phyloP scores from a whole-genome alignment of 2,888 invertebrate genomes.

The Tipula lateralis region DNA sequence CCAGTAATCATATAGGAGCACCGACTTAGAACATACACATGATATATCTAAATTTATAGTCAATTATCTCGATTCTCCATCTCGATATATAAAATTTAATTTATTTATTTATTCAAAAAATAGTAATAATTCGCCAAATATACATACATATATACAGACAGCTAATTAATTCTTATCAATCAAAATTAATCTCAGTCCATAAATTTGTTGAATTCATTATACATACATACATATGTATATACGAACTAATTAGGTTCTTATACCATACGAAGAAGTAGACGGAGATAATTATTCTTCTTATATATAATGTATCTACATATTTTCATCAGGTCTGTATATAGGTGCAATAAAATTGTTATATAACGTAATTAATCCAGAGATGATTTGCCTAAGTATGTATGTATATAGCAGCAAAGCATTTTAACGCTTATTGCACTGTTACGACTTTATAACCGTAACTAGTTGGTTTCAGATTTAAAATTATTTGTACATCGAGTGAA shows the following conservation, averaged over 20 bases:
- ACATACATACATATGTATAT: too few species aligned
- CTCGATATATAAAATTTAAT: neutral
- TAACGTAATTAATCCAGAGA: neutral
- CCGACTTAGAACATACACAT: neutral
- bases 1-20: neutral
- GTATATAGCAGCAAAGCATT: neutral
- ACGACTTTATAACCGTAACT: neutral
- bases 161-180: neutral
- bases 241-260: neutral
- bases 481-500: neutral
- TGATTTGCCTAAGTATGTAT: neutral
- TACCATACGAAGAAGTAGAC: neutral
- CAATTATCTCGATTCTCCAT: neutral
- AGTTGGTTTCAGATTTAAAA: neutral
- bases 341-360: neutral
- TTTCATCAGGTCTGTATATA: neutral
- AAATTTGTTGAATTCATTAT: neutral
- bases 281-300: neutral
- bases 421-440: neutral
- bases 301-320: neutral
- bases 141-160: neutral
- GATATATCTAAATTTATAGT: neutral
- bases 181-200: neutral
- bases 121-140: neutral
- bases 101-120: neutral